Base-by-base conservation (phyloP, 92 coral and sea anemone genomes). In the Paragorgia papillata region DNA sequence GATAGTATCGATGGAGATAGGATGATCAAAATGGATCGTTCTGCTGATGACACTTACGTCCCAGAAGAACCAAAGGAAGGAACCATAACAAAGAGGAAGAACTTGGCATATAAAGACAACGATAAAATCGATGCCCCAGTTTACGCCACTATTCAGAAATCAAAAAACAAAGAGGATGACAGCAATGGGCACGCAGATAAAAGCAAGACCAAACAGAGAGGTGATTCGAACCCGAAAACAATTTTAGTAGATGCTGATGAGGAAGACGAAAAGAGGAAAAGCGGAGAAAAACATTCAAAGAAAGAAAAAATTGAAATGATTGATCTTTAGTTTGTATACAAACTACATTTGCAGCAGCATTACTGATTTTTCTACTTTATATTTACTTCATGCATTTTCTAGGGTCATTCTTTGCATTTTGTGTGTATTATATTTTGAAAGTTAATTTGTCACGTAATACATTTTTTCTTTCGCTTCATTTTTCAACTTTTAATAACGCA, bases 1-100 rank as follows among this genome's bases (percentile, higher is more conserved):
- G 75, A 68, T 46, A 68, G 75, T 59, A 68, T 68, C 48, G 75
- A 68, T 68, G 75, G 75, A 22, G 75, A 68, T 28, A 68, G 75
- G 54, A 2, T 68, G 75, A 44, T 68, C 22, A 68, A 68, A 33
- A 54, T 68, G 33, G 59, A 68, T 44, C 75, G 75, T 68, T 68
- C 75, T 28, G 30, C 75, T 0, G 43, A 46, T 29, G 43, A 68
- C n/a, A 68, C 75, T 7, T 68, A 68, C 33, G 48, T 68, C 15
- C 75, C 75, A 13, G 75, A 68, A 14, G 58, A 68, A 30, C 75
- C 75, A 1, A 68, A 54, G 4, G 58, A 68, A 48, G 75, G 75
- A 24, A 68, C 75, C 2, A 26, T 68, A 8, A 68, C 35, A 4
- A 68, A 35, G 39, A 68, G 25, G 28, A 20, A 66, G 22, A n/a